Evolutionary conservation across 2,113 vertebrate species (phyloP).

Genomic region (Clarias magur): DNA sequence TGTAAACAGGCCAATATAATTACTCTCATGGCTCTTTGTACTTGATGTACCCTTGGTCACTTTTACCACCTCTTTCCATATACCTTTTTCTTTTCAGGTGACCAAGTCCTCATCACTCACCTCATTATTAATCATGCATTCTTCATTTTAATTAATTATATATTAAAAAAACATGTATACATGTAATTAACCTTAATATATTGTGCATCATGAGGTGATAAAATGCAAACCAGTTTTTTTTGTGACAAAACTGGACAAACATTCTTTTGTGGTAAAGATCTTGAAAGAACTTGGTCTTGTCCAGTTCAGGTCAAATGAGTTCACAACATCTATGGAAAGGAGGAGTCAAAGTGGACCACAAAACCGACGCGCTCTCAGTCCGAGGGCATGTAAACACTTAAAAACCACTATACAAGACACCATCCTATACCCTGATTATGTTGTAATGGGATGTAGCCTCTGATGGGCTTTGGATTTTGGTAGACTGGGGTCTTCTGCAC

Average conservation of each 20-base stretch:
- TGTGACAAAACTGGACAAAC: neutral
- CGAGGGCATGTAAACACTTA: constrained; percentile 51
- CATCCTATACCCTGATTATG: constrained; percentile 35
- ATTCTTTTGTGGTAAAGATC: neutral
- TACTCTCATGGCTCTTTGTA: neutral
- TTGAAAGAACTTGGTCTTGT: neutral
- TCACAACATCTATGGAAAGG: constrained; percentile 33
- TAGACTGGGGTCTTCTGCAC: constrained; percentile 41
- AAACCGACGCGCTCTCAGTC: constrained; percentile 44
- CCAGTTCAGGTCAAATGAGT: constrained; percentile 32
- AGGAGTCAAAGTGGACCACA: constrained; percentile 44
- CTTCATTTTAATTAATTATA: neutral
- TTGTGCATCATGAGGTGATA: neutral
- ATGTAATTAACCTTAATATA: no score
- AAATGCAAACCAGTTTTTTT: neutral
- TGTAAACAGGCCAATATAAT: constrained; percentile 4
- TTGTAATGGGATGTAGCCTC: constrained; percentile 33
- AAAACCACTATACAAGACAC: constrained; percentile 49
- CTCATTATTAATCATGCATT: neutral
- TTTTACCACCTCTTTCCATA: neutral
- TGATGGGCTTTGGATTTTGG: constrained; percentile 47
- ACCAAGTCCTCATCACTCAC: neutral
- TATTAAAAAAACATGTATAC: neutral
- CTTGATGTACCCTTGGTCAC: neutral
- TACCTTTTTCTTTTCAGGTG: neutral